These are phyloP conservation scores for Holcopasites calliopsidis DNA, from an alignment of 1,140 invertebrate genomes.

Conservation along the genomic window DNA sequence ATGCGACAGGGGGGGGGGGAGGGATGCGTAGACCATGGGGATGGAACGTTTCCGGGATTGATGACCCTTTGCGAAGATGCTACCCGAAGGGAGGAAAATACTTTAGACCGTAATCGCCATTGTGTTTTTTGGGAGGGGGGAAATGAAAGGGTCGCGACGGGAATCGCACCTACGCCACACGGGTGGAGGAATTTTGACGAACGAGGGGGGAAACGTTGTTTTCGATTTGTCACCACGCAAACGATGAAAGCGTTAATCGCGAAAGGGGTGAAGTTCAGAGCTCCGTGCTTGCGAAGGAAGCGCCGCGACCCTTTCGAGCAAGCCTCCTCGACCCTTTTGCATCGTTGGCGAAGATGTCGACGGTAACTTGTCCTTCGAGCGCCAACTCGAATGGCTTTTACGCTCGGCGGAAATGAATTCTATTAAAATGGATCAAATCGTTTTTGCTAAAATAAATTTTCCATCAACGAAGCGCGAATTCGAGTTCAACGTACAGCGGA, in stretches of 20 bases:
- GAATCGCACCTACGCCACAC: too few species aligned
- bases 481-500: not conserved
- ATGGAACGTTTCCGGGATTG: not conserved
- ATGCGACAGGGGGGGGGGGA: constrained; percentile 20
- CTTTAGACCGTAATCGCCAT: not conserved
- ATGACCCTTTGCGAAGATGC: not conserved
- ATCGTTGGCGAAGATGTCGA: not conserved
- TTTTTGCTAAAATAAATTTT: not conserved
- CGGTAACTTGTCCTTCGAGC: not conserved
- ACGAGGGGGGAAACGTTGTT: constrained; percentile 26
- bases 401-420: too few species aligned
- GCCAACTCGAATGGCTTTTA: not conserved
- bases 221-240: constrained; percentile 28
- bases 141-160: constrained; percentile 5
- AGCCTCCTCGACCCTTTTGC: not conserved
- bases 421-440: not conserved
- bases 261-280: not conserved
- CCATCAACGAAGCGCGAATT: not conserved
- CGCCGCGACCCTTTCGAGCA: not conserved
- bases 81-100: not conserved
- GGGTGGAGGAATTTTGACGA: not conserved
- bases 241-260: constrained; percentile 15
- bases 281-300: not conserved
- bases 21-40: not conserved
- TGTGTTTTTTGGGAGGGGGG: not conserved